Conservation (phyloP, 2,113 vertebrate genomes). For the Ammodytes dubius region DNA sequence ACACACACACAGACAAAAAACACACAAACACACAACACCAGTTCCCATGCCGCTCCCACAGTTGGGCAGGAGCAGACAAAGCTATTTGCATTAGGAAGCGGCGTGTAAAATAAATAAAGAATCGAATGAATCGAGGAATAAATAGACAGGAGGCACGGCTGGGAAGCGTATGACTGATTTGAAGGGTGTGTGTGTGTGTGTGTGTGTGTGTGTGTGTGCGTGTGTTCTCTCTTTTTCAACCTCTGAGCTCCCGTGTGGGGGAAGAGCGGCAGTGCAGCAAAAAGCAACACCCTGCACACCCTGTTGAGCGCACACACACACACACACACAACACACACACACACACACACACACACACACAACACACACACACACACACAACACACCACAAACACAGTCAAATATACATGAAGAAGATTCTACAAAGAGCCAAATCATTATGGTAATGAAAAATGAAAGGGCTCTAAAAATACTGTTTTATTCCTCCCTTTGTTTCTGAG, state of each 20-base stretch:
- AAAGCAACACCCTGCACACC: conserved; percentile 62
- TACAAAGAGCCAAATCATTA: conserved; percentile 77
- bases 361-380: neutral
- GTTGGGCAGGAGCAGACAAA: conserved; percentile 72
- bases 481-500: conserved; percentile 73
- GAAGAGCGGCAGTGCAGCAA: conserved; percentile 55
- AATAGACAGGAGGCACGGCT: conserved; percentile 77
- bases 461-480: conserved; percentile 79
- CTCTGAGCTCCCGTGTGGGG: conserved; percentile 62
- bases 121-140: conserved; percentile 81
- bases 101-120: conserved; percentile 84
- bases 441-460: conserved; percentile 83
- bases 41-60: conserved; percentile 70
- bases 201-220: conserved; percentile 1
- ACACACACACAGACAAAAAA: conserved; percentile 17
- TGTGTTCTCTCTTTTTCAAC: conserved; percentile 52
- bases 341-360: conserved; percentile 57
- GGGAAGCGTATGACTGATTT: conserved; percentile 73
- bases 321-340: conserved; percentile 29
- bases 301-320: conserved; percentile 68
- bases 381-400: conserved; percentile 31
- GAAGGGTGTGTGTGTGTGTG: conserved; percentile 39
- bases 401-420: conserved; percentile 78
- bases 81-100: conserved; percentile 82
- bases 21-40: conserved; percentile 38